phyloP scores from a whole-genome alignment of 1,140 invertebrate genomes.

The Vanessa tameamea region DNA sequence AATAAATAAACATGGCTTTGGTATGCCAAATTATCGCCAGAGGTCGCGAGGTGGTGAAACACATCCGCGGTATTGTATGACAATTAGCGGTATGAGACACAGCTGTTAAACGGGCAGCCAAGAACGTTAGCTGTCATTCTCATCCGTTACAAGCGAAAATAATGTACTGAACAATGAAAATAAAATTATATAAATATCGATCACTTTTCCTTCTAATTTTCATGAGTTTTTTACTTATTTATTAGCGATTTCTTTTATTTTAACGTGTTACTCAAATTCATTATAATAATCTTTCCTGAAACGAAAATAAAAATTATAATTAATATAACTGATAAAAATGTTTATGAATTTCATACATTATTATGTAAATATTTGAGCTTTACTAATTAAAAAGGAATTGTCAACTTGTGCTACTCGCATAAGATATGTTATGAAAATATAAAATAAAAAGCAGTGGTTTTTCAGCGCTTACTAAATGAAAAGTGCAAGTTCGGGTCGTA shows the following conservation, averaged over 20 bases:
- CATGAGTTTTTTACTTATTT: not conserved
- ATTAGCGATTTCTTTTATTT: not conserved
- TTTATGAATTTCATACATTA: no score
- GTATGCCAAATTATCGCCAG: conserved; percentile 33
- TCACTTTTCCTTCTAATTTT: not conserved
- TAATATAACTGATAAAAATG: no score
- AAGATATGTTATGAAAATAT: not conserved
- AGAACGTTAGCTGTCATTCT: conserved; percentile 48
- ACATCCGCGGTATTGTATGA: conserved; percentile 57
- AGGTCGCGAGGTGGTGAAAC: conserved; percentile 50
- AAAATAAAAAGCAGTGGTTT: not conserved
- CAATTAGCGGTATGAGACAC: conserved; percentile 63
- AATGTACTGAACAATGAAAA: conserved; percentile 20
- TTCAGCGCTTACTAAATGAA: not conserved
- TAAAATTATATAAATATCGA: not conserved
- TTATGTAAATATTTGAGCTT: no score
- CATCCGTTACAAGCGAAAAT: conserved; percentile 30
- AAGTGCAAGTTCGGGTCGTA: conserved; percentile 10
- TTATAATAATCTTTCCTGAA: no score
- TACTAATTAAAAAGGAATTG: no score
- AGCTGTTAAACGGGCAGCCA: conserved; percentile 51
- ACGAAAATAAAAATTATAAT: no score
- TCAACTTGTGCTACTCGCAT: no score
- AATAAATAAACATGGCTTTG: conserved; percentile 14
- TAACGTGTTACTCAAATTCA: no score